Conservation (phyloP, 2,888 invertebrate species). For the Metacarcinus magister region DNA sequence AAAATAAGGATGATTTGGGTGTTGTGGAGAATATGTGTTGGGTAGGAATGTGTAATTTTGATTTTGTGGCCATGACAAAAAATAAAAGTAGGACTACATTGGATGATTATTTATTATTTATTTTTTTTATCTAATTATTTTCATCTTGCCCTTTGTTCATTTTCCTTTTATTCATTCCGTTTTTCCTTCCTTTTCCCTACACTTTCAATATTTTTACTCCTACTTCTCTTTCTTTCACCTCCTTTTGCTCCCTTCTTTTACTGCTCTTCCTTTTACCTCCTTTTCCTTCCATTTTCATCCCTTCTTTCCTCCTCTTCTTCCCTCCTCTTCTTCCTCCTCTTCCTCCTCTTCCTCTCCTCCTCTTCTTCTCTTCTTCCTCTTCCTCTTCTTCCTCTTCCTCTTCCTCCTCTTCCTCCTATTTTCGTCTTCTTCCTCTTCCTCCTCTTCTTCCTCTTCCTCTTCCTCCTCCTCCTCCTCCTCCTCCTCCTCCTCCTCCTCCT, state of each 20-base stretch:
- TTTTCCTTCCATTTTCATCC: not conserved
- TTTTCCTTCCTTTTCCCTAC: not conserved
- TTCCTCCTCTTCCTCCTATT: not conserved
- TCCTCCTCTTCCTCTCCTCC: not conserved
- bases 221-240: not conserved
- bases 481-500: not conserved
- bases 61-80: no score
- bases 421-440: not conserved
- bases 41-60: no score
- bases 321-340: no score
- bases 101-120: no score
- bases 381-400: not conserved
- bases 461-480: not conserved
- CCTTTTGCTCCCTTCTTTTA: not conserved
- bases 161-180: not conserved
- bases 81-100: no score
- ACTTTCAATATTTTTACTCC: not conserved
- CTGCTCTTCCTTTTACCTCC: not conserved
- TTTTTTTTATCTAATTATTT: not conserved
- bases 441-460: not conserved
- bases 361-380: no score
- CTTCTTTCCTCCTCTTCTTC: not conserved
- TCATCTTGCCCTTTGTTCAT: not conserved
- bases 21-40: not conserved
- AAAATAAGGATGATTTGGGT: not conserved